Evolutionary conservation across 2,888 invertebrate species (phyloP), one percentile per base, ranked within the genome.

Genomic region (Rhabditoides inermis): DNA sequence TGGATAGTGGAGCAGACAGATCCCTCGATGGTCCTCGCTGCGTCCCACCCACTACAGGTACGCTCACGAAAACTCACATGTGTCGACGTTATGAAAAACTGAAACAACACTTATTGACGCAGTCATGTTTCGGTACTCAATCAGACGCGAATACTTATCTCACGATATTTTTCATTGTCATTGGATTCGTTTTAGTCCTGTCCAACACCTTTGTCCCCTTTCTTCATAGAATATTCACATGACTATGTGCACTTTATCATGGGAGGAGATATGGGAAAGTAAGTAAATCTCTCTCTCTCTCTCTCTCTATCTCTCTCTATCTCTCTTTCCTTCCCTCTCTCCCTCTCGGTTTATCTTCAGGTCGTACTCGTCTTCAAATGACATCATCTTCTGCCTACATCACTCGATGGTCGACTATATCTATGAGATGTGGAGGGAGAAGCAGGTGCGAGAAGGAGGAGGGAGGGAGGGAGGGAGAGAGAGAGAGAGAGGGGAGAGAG

Each of bases 341-440:
- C 15, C 32, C 32, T 32, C 32, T 32, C 32, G n/a, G n/a, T n/a
- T n/a, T n/a, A n/a, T n/a, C n/a, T n/a, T n/a, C n/a, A n/a, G n/a
- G n/a, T n/a, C 63, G 28, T 60, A 57, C 41, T 63, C 70, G 2
- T 74, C 77, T 0, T 77, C 77, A 5, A 77, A 75, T 44, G 78
- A 78, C 56, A 76, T 78, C 3, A 61, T 73, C 37, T 78, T 78
- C 62, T 76, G 73, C 50, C 61, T 77, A 41, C 76, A 77, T 44
- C 78, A 78, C 54, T 61, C 69, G 3, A 77, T 77, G 63, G 65
- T 77, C 27, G 77, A 78, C 59, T 66, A 69, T 41, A 59, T 77
- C 3, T 78, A 77, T 69, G 77, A 78, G 52, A 57, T 65, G 41
- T 75, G 66, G 64, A 42, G 75, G 15, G 69, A 71, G 47, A 60